Percentiles rank a stretch among this genome's conserved stretches.
phyloP scores from a whole-genome alignment of 2,888 invertebrate genomes.

The Sphinx pinastri region DNA sequence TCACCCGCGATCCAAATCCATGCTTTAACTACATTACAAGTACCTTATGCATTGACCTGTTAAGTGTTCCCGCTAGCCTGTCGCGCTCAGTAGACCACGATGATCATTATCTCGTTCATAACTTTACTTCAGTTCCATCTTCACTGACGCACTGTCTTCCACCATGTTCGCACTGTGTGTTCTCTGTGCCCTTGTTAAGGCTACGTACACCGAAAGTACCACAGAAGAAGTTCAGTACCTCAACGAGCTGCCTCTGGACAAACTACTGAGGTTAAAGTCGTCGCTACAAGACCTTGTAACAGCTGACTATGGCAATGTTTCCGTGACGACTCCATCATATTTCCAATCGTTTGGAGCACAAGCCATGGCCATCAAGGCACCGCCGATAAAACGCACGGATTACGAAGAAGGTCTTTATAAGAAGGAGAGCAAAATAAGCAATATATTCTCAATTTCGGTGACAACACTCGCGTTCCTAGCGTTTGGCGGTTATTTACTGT shows the following conservation, averaged over 20 bases:
- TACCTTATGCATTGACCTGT: conserved; percentile 43
- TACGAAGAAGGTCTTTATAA: conserved; percentile 77
- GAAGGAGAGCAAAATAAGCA: conserved; percentile 86
- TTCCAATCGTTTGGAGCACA: conserved; percentile 68
- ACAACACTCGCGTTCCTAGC: conserved; percentile 92
- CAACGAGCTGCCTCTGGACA: conserved; percentile 87
- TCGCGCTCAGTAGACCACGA: conserved; percentile 69
- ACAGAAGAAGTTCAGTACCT: conserved; percentile 80
- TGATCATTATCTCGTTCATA: conserved; percentile 49
- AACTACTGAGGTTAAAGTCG: conserved; percentile 85
- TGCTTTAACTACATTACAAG: too few relatives aligned
- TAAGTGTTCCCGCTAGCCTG: conserved; percentile 59
- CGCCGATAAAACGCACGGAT: conserved; percentile 69
- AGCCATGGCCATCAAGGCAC: conserved; percentile 70
- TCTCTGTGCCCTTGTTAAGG: conserved; percentile 41
- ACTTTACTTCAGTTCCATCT: conserved; percentile 46
- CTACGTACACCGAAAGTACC: conserved; percentile 49
- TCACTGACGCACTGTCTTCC: conserved; percentile 46
- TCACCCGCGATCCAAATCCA: too few relatives aligned
- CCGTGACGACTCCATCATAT: conserved; percentile 52
- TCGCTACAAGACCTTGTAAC: conserved; percentile 66
- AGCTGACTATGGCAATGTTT: conserved; percentile 57
- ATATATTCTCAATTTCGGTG: conserved; percentile 90
- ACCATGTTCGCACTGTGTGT: conserved; percentile 54
- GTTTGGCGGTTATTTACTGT: conserved; percentile 92